A percentile compares a stretch with the other conserved stretches of the same genome.
These are phyloP conservation scores for Drosophila obscura DNA, from an alignment of 1,140 invertebrate species.

Conservation along the genomic window DNA sequence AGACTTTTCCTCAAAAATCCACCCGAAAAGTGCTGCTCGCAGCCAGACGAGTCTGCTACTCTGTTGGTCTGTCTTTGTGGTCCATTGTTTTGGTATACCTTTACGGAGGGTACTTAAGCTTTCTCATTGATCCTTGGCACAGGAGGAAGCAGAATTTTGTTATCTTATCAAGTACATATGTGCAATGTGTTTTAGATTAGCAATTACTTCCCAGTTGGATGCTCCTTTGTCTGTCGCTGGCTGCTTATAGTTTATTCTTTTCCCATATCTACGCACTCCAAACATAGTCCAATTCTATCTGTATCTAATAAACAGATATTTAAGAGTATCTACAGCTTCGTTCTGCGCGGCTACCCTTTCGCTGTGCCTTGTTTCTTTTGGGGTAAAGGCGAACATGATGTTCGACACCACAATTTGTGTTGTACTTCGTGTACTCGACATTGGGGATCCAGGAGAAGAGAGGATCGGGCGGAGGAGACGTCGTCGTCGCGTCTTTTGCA, in stretches of 20 bases:
- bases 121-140: no score
- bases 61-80: conserved; percentile 13
- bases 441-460: conserved; percentile 16
- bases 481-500: conserved; percentile 63
- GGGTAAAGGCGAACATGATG: conserved; percentile 63
- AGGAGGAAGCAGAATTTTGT: background rate
- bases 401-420: conserved; percentile 82
- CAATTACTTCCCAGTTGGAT: no score
- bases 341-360: no score
- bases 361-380: conserved; percentile 9
- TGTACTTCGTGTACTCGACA: conserved; percentile 69
- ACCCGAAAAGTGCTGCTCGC: conserved; percentile 41
- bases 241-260: no score
- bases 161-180: background rate
- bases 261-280: no score
- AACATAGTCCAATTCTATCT: no score
- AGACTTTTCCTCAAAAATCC: conserved; percentile 66
- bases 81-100: conserved; percentile 21
- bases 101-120: no score
- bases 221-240: no score
- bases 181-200: no score
- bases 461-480: conserved; percentile 38
- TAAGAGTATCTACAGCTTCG: no score
- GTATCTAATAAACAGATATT: no score
- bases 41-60: conserved; percentile 14